Percentiles rank a stretch among this genome's conserved stretches.
These are phyloP conservation scores for Pangasius djambal DNA, from an alignment of 2,797 vertebrate species.

Conservation along the genomic window DNA sequence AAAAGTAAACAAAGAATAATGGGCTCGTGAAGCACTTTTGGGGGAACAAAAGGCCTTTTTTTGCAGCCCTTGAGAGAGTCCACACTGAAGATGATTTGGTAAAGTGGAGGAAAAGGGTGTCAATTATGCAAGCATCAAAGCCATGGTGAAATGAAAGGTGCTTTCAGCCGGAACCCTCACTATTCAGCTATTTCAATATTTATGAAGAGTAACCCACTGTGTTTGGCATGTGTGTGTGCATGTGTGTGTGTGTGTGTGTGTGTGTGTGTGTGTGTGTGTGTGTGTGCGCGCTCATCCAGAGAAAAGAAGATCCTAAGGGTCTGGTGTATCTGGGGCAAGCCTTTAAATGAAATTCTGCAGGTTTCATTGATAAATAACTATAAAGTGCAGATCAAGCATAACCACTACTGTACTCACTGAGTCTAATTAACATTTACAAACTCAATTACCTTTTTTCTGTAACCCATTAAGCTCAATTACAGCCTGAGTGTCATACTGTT, in stretches of 20 bases:
- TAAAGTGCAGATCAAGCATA: constrained; percentile 64
- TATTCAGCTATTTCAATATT: constrained; percentile 79
- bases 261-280: constrained; percentile 53
- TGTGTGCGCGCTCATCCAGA: constrained; percentile 36
- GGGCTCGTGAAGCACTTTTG: constrained; percentile 55
- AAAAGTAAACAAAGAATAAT: constrained; percentile 59
- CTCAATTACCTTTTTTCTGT: constrained; percentile 10
- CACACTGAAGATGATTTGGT: constrained; percentile 62
- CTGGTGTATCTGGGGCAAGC: constrained; percentile 47
- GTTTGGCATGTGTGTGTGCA: constrained; percentile 62
- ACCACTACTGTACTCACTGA: constrained; percentile 51
- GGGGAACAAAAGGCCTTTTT: constrained; percentile 66
- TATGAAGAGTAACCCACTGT: constrained; percentile 75
- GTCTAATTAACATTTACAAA: constrained; percentile 36
- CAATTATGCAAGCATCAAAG: constrained; percentile 77
- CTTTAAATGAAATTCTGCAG: constrained; percentile 62
- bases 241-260: constrained; percentile 59
- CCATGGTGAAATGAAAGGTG: constrained; percentile 73
- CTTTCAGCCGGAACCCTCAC: constrained; percentile 77
- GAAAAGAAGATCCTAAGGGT: constrained; percentile 24
- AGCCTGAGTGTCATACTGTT: not conserved
- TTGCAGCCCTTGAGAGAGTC: constrained; percentile 69
- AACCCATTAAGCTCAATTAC: constrained; percentile 10
- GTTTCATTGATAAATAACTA: constrained; percentile 75
- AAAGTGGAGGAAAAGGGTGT: constrained; percentile 63